Evolutionary conservation across 2,797 vertebrate species (phyloP).

Genomic region (Rhinella marina): DNA sequence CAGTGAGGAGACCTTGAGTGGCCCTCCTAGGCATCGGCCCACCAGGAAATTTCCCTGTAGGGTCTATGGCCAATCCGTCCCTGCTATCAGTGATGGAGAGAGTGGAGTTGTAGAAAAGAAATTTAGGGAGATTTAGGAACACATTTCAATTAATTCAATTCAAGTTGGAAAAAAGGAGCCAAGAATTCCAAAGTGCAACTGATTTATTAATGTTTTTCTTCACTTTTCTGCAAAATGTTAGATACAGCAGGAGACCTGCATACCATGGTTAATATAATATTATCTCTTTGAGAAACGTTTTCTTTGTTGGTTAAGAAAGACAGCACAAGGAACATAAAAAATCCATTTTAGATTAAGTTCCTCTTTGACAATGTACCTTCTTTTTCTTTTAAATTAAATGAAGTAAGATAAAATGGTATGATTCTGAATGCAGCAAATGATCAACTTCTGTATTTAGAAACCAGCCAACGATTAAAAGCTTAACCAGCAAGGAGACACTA

Average conservation of each 20-base stretch:
- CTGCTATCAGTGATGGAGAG: too few relatives aligned
- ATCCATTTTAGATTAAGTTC: neutral
- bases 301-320: neutral
- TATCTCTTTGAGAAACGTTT: neutral
- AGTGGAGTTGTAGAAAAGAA: too few relatives aligned
- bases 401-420: neutral
- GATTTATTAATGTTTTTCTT: neutral
- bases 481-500: neutral
- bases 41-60: too few relatives aligned
- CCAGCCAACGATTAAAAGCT: neutral
- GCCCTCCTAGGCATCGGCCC: too few relatives aligned
- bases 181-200: neutral
- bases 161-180: neutral
- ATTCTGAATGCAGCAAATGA: neutral
- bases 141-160: neutral
- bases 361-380: neutral
- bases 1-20: too few relatives aligned
- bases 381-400: neutral
- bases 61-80: too few relatives aligned
- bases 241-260: neutral
- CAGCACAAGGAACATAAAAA: neutral
- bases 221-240: neutral
- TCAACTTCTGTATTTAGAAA: neutral
- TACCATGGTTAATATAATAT: neutral
- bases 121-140: too few relatives aligned